Percentiles rank a stretch among this genome's conserved stretches.
phyloP scores from a whole-genome alignment of 2,797 vertebrate species.

The Sarcoramphus papa region DNA sequence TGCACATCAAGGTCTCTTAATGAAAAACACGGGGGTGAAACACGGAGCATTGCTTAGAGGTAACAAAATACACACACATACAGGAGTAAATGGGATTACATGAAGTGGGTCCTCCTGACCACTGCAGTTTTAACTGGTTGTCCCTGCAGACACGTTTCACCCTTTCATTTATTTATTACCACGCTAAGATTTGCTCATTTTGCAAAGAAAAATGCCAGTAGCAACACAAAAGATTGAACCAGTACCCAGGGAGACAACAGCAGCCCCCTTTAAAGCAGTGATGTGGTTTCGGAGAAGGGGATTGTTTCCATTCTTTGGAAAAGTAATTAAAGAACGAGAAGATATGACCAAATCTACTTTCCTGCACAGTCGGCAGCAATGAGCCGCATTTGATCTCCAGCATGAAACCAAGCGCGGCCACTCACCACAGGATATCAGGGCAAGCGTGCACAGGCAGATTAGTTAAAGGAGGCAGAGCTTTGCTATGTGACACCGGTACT shows the following conservation, averaged over 20 bases:
- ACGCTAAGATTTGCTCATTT: not conserved
- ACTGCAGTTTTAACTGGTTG: not conserved
- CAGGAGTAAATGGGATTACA: not conserved
- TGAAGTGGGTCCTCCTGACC: not conserved
- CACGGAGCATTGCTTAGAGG: not conserved
- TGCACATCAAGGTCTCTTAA: not conserved
- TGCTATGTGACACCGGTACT: not conserved
- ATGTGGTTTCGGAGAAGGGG: not conserved
- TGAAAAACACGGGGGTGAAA: not conserved
- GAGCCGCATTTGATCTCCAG: not conserved
- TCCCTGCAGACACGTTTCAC: not conserved
- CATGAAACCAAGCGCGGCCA: not conserved
- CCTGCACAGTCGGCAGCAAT: not conserved
- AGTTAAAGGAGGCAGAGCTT: not conserved
- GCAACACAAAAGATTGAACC: not conserved
- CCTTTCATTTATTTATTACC: not conserved
- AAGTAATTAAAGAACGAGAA: not conserved
- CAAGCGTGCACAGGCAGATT: not conserved
- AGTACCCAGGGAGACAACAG: not conserved
- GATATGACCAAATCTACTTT: not conserved
- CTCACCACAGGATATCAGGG: not conserved
- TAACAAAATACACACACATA: not conserved
- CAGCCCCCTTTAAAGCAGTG: not conserved
- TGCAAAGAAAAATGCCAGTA: not conserved
- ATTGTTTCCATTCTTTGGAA: not conserved